Conservation (phyloP, 2,113 vertebrate species). For the Anthoscopus minutus region DNA sequence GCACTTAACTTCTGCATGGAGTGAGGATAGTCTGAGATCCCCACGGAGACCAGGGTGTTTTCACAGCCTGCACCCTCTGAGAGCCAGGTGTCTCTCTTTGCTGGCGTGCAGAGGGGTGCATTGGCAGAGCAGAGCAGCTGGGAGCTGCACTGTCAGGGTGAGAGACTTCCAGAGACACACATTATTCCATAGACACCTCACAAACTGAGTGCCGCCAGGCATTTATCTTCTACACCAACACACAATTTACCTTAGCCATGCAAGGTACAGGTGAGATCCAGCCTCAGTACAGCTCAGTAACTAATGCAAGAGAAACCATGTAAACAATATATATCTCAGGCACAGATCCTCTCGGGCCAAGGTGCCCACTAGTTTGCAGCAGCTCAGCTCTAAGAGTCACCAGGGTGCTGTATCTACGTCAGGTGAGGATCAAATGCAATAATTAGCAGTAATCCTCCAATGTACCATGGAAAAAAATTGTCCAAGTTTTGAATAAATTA, state of each 20-base stretch:
- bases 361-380: background rate
- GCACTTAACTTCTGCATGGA: fast-evolving
- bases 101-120: fast-evolving
- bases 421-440: background rate
- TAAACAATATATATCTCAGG: background rate
- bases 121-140: fast-evolving
- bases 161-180: background rate
- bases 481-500: background rate
- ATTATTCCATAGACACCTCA: background rate
- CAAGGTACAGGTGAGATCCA: background rate
- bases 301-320: background rate
- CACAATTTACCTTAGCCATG: background rate
- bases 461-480: background rate
- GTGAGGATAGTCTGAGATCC: background rate
- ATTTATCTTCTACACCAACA: background rate
- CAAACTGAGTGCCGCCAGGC: background rate
- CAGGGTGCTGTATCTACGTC: background rate
- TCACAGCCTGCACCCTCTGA: background rate
- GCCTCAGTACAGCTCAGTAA: background rate
- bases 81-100: background rate
- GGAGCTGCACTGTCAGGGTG: fast-evolving
- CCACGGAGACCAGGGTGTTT: fast-evolving
- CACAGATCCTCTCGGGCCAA: background rate
- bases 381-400: background rate
- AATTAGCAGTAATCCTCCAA: background rate